phyloP scores from a whole-genome alignment of 2,113 vertebrate genomes.

The Orthochromis indermauri region DNA sequence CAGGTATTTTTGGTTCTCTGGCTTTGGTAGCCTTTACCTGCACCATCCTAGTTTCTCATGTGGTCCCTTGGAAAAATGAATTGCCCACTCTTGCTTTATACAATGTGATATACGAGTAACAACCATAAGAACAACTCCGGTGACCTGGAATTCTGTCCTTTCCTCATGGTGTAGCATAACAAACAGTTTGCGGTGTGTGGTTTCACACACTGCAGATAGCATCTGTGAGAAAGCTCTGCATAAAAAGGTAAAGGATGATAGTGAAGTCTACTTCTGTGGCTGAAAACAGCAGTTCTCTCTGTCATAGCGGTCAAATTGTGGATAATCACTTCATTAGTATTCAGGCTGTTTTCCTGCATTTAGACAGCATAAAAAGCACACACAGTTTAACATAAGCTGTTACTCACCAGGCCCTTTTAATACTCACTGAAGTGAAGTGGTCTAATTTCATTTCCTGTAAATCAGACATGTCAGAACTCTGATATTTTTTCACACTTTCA shows the following conservation, averaged over 20 bases:
- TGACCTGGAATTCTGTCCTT: not conserved
- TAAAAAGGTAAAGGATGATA: not conserved
- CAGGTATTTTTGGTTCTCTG: not conserved
- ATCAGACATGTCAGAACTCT: not conserved
- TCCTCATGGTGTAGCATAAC: not conserved
- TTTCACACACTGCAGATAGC: not conserved
- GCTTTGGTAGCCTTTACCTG: not conserved
- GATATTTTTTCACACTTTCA: not conserved
- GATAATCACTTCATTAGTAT: conserved; percentile 4
- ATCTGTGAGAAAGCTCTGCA: not conserved
- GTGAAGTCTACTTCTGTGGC: not conserved
- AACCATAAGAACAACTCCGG: not conserved
- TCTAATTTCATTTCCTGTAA: not conserved
- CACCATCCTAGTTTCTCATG: not conserved
- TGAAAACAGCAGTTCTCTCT: not conserved
- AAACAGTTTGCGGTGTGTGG: not conserved
- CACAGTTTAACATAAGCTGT: not conserved
- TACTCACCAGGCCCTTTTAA: not conserved
- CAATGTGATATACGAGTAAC: not conserved
- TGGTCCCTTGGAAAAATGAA: not conserved
- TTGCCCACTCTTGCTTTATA: not conserved
- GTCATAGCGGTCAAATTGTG: not conserved
- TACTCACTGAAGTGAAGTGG: not conserved
- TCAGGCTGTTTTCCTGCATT: not conserved
- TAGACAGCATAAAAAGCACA: not conserved